Evolutionary conservation across 2,888 invertebrate species (phyloP), one percentile per base, ranked within the genome.

Genomic region (Melanotus villosus): DNA sequence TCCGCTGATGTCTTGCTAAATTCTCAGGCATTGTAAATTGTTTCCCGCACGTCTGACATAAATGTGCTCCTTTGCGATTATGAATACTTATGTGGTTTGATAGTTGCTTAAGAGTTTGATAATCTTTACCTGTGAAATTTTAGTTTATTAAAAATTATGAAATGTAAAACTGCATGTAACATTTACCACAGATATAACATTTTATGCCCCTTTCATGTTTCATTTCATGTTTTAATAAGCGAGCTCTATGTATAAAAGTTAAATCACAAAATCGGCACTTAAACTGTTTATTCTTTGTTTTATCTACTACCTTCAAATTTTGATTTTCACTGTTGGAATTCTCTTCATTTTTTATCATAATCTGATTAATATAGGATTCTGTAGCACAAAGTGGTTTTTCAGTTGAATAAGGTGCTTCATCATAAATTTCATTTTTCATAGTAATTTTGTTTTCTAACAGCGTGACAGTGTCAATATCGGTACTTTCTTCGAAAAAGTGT

Each of bases 21-120:
- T 71, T 71, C 52, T 69, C 69, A 2, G 68, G 68, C 45, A 71
- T 50, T 10, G 71, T 71, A 19, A 65, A 71, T 14, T 60, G 54
- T 41, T 71, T 71, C 1, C 71, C 71, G 30, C 71, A 71, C 4
- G 59, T 71, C n/a, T 65, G 68, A 23, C 71, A 71, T n/a, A 69
- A 45, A 58, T 71, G 66, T 26, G 65, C 43, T 10, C 71, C 68
- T 52, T 63, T 71, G 7, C 65, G 71, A 23, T 69, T 71, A 6
- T 71, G 62, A 14, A 62, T 66, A 18, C 19, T 62, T 14, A 66
- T 63, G 45, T 71, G 71, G n/a, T 47, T 26, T 10, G 50, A 18
- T 18, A 71, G 50, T n/a, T 66, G 65, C 16, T 54, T 65, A 1
- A 30, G 30, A 10, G 68, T 57, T 2, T 21, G 7, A 38, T 23